A percentile compares a stretch with the other conserved stretches of the same genome.
phyloP scores from a whole-genome alignment of 2,113 vertebrate genomes.

The Entomyzon cyanotis region DNA sequence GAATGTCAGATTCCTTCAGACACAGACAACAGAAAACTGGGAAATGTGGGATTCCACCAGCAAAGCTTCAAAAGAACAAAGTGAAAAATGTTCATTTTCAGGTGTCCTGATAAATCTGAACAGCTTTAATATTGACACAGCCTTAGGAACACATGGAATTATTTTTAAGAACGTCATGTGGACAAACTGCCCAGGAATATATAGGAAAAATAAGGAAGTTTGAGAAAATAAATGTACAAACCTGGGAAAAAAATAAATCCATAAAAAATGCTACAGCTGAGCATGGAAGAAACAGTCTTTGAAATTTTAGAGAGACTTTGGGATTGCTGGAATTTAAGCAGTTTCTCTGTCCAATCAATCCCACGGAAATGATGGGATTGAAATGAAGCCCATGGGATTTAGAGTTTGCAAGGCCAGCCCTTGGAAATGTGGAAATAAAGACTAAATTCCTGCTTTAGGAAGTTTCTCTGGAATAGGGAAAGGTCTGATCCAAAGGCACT shows the following conservation, averaged over 20 bases:
- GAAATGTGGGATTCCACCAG: background rate
- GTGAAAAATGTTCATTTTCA: accelerated
- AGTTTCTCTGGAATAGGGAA: background rate
- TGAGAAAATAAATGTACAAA: accelerated
- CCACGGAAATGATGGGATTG: background rate
- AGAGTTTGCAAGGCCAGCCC: background rate
- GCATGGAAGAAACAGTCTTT: accelerated
- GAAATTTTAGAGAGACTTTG: background rate
- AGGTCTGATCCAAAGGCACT: accelerated
- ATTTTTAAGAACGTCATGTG: accelerated
- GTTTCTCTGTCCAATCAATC: background rate
- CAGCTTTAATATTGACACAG: too few species aligned
- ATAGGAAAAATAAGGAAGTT: accelerated
- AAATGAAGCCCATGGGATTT: background rate
- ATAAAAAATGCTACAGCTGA: background rate
- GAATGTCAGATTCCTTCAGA: background rate
- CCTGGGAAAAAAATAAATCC: background rate
- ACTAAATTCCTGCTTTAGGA: background rate
- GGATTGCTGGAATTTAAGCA: background rate
- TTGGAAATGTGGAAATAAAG: background rate
- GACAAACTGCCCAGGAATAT: background rate
- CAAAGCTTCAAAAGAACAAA: background rate
- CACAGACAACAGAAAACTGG: background rate
- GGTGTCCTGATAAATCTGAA: accelerated
- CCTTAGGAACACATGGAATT: accelerated